phyloP scores from a whole-genome alignment of 1,140 invertebrate species.

The Zaprionus vittiger region DNA sequence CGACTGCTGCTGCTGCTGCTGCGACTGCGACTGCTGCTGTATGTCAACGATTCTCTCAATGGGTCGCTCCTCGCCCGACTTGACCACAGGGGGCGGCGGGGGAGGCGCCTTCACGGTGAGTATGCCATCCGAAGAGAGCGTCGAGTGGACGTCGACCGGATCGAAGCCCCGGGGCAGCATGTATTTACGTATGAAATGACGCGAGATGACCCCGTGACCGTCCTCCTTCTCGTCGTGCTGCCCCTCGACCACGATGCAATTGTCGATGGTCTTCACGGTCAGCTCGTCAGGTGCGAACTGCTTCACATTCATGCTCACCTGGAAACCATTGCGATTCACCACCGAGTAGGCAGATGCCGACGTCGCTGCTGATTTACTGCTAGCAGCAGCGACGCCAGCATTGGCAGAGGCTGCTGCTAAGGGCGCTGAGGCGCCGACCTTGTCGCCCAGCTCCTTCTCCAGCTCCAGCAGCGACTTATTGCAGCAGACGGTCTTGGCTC shows the following conservation, averaged over 20 bases:
- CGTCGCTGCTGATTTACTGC: conserved; percentile 32
- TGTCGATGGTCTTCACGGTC: conserved; percentile 90
- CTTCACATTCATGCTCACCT: conserved; percentile 89
- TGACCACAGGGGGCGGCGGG: conserved; percentile 84
- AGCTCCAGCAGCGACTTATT: conserved; percentile 71
- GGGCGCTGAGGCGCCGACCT: conserved; percentile 29
- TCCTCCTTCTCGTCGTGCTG: conserved; percentile 90
- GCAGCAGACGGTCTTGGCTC: conserved; percentile 75
- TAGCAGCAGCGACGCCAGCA: conserved; percentile 13
- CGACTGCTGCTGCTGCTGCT: conserved; percentile 27
- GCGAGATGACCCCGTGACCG: conserved; percentile 87
- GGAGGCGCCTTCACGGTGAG: conserved; percentile 88
- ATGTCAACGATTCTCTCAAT: conserved; percentile 78
- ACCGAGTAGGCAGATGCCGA: conserved; percentile 69
- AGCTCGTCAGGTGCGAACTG: conserved; percentile 91
- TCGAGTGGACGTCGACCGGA: conserved; percentile 87
- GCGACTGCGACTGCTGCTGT: conserved; percentile 61
- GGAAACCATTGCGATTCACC: conserved; percentile 84
- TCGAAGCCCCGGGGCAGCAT: conserved; percentile 89
- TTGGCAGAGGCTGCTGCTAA: conserved; percentile 1
- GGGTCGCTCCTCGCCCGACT: conserved; percentile 72
- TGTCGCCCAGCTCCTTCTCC: conserved; percentile 71
- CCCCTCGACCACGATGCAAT: conserved; percentile 88
- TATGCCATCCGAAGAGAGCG: conserved; percentile 90
- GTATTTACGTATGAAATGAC: conserved; percentile 90